phyloP scores from a whole-genome alignment of 2,888 invertebrate species.

The Allacma fusca region DNA sequence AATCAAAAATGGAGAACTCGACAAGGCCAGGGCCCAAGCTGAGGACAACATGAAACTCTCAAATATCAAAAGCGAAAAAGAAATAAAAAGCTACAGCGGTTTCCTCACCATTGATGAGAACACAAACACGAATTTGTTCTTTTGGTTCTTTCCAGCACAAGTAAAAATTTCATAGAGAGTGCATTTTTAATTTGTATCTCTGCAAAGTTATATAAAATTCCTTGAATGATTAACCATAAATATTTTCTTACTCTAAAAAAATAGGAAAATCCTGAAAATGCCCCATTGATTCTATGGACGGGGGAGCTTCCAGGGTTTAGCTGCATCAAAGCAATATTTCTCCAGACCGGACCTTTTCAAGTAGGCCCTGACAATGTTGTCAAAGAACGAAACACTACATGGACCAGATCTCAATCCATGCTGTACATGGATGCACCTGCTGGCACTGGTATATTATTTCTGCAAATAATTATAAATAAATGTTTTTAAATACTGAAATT shows the following conservation, averaged over 20 bases:
- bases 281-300: neutral
- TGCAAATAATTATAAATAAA: neutral
- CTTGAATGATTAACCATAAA: too few species aligned
- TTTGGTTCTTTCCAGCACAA: neutral
- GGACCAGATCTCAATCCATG: neutral
- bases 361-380: neutral
- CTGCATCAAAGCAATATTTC: neutral
- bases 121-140: too few species aligned
- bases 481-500: too few species aligned
- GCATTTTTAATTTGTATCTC: too few species aligned
- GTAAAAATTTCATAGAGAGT: neutral
- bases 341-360: neutral
- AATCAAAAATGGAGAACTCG: neutral
- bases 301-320: neutral
- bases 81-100: too few species aligned
- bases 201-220: too few species aligned
- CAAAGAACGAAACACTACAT: neutral
- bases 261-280: neutral
- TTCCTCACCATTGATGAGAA: too few species aligned
- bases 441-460: constrained; percentile 68
- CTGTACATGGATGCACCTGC: constrained; percentile 92
- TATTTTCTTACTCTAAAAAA: neutral
- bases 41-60: neutral
- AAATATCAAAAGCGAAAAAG: neutral
- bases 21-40: neutral